Evolutionary conservation across 2,113 vertebrate species (phyloP), one percentile per base, ranked within the genome.

Genomic region (Jaculus jaculus): DNA sequence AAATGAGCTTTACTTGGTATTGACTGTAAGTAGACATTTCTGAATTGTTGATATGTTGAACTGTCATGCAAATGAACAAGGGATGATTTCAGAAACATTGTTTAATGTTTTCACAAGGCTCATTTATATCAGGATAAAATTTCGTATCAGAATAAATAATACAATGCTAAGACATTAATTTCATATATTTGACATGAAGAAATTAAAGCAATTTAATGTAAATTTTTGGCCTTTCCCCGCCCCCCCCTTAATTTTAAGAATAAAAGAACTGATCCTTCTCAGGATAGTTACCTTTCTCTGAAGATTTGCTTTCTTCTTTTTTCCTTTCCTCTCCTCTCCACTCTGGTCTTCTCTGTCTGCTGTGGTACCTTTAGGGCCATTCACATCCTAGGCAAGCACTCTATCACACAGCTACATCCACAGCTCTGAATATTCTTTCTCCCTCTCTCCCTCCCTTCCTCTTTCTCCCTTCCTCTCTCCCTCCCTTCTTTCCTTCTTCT

Each of bases 41-140:
- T 34, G 51, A 84, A 69, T 51, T 91, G 32, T 88, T 79, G 87
- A 85, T 79, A 37, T 87, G 28, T 74, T 89, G 28, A 18, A 77
- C 47, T 80, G 10, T 87, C 72, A 86, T 79, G 20, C 51, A 65
- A 26, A 58, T 51, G 84, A 39, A 3, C 26, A 84, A n/a, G 9
- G 17, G 28, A n/a, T 80, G 21, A 87, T 51, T 96, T 89, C 91
- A 72, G 66, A 89, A 94, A 69, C 9, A 30, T 84, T 89, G 20
- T 47, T 87, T 84, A 81, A 58, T 26, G 18, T 72, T 93, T 92
- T 89, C 42, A 77, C 4, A 92, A 79, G 39, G 85, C 89, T 96
- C 51, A 66, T 79, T 95, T 89, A 81, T 74, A 89, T 63, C 17
- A 74, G 51, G 54, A 82, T 66, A 87, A 88, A 87, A 84, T 15